Evolutionary conservation across 2,888 invertebrate genomes (phyloP).

Genomic region (Melieria crassipennis): DNA sequence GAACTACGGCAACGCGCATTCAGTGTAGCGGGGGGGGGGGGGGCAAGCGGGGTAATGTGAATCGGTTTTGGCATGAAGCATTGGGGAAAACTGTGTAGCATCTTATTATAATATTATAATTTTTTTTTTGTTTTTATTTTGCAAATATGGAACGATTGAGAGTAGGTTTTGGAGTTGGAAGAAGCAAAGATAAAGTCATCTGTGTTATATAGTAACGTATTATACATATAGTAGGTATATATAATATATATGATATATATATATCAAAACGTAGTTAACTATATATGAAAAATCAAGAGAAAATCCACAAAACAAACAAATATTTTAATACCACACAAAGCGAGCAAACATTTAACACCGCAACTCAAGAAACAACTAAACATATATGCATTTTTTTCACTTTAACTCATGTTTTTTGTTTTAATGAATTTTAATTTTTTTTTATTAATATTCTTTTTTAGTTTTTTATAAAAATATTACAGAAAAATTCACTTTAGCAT

Average conservation of each 20-base stretch:
- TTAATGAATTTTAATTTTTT: too few species aligned
- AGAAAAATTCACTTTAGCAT: too few species aligned
- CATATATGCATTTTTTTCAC: too few species aligned
- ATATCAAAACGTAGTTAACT: constrained; percentile 36
- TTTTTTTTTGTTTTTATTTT: too few species aligned
- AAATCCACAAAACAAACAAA: constrained; percentile 44
- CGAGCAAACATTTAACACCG: constrained; percentile 22
- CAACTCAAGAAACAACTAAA: neutral
- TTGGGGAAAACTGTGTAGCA: too few species aligned
- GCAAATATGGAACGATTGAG: too few species aligned
- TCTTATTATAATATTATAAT: too few species aligned
- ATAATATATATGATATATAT: constrained; percentile 30
- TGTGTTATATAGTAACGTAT: constrained; percentile 62
- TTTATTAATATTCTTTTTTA: too few species aligned
- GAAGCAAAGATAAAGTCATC: constrained; percentile 62
- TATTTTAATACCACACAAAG: constrained; percentile 18
- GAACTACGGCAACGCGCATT: constrained; percentile 22
- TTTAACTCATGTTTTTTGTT: too few species aligned
- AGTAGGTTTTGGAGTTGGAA: constrained; percentile 9
- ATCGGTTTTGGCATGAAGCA: too few species aligned
- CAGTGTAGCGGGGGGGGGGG: constrained; percentile 17
- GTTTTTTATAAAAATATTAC: too few species aligned
- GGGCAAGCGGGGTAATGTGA: constrained; percentile 17
- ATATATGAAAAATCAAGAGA: constrained; percentile 25
- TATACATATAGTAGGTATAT: constrained; percentile 27